phyloP scores from a whole-genome alignment of 2,888 invertebrate species.

The Acheta domesticus region DNA sequence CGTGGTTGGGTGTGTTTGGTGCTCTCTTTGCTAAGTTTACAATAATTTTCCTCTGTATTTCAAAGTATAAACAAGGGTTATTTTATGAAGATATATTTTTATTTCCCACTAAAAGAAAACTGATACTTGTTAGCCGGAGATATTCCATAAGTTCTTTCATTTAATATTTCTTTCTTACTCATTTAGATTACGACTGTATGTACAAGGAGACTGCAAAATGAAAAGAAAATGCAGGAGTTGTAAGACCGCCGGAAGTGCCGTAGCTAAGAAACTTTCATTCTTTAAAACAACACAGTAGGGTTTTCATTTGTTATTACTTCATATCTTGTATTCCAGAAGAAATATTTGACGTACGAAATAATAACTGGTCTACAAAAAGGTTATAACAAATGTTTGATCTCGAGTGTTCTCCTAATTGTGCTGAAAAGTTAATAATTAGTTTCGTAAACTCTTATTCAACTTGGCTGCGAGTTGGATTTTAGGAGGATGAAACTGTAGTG shows the following conservation, averaged over 20 bases:
- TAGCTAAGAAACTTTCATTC: constrained; percentile 3
- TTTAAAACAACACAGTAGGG: neutral
- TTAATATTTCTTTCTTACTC: neutral
- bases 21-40: no score
- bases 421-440: constrained; percentile 18
- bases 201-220: neutral
- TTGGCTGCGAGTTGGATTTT: neutral
- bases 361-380: constrained; percentile 1
- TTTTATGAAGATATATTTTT: neutral
- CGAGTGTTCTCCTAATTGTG: neutral
- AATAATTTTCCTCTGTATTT: no score
- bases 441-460: neutral
- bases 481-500: neutral
- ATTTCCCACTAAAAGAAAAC: neutral
- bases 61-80: neutral
- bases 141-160: neutral
- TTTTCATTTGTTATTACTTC: constrained; percentile 11
- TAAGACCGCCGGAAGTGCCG: neutral
- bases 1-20: no score
- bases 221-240: constrained; percentile 4
- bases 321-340: neutral
- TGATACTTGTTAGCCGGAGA: neutral
- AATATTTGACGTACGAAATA: constrained; percentile 2
- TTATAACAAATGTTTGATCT: constrained; percentile 2
- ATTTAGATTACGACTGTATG: neutral